Evolutionary conservation across 2,888 invertebrate species (phyloP).

Genomic region (Heterodera filipjevi): DNA sequence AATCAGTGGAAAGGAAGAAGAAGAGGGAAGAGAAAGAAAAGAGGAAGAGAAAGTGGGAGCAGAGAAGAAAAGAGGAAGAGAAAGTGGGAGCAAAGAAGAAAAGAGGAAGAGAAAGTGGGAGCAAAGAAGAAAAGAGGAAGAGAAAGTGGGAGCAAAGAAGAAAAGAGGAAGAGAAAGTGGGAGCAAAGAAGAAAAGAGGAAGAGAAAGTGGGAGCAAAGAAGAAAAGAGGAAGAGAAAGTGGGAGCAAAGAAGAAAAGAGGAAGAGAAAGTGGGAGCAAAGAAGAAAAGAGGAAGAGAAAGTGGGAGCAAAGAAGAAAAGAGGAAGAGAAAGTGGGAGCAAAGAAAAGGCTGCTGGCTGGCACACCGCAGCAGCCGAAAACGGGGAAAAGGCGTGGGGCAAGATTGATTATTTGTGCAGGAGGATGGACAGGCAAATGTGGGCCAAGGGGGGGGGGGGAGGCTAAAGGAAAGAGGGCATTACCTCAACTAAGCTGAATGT

Average conservation of each 20-base stretch:
- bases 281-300: background rate
- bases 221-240: background rate
- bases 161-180: background rate
- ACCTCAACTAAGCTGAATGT: slow-evolving; percentile 7
- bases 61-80: background rate
- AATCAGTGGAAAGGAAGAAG: too few species aligned
- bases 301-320: background rate
- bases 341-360: background rate
- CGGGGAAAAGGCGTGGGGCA: background rate
- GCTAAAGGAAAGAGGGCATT: background rate
- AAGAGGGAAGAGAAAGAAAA: background rate
- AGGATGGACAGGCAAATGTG: slow-evolving; percentile 12
- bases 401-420: slow-evolving; percentile 20
- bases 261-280: background rate
- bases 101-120: background rate
- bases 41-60: too few species aligned
- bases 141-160: background rate
- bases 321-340: background rate
- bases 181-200: background rate
- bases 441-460: background rate
- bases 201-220: background rate
- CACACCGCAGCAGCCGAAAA: slow-evolving; percentile 14
- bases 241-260: too few species aligned
- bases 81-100: background rate
- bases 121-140: background rate